These are phyloP conservation scores for Rhamnusium bicolor DNA, from an alignment of 2,888 invertebrate genomes.

Conservation along the genomic window DNA sequence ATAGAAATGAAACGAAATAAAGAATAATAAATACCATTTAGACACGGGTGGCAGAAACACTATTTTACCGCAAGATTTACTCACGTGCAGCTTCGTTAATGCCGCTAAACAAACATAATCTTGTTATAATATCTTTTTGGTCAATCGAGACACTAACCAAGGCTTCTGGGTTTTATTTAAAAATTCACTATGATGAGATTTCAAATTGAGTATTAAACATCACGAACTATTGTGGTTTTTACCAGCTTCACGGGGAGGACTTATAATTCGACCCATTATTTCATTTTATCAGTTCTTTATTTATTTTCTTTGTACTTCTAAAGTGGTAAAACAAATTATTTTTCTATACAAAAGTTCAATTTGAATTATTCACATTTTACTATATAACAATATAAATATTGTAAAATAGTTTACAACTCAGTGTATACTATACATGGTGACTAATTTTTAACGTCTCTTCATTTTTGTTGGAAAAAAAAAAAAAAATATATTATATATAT, in stretches of 20 bases:
- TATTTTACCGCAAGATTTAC: slow-evolving; percentile 53
- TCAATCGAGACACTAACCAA: slow-evolving; percentile 3
- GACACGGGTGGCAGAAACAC: neutral
- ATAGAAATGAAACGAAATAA: slow-evolving; percentile 3
- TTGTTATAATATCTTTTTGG: slow-evolving; percentile 51
- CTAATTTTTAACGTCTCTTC: too few species aligned
- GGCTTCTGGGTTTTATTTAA: slow-evolving; percentile 44
- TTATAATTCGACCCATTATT: slow-evolving; percentile 44
- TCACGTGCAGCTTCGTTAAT: slow-evolving; percentile 53
- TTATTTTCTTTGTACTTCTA: slow-evolving; percentile 34
- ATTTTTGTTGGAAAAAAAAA: too few species aligned
- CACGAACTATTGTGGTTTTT: slow-evolving; percentile 54
- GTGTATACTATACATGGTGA: too few species aligned
- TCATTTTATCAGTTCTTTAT: slow-evolving; percentile 49
- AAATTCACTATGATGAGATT: slow-evolving; percentile 51
- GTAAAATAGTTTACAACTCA: too few species aligned
- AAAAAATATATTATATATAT: too few species aligned
- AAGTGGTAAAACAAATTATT: neutral
- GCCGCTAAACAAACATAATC: slow-evolving; percentile 57
- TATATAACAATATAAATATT: too few species aligned
- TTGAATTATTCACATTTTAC: neutral
- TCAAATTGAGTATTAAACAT: slow-evolving; percentile 50
- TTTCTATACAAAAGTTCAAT: neutral
- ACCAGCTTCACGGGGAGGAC: slow-evolving; percentile 50
- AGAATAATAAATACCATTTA: neutral